A percentile compares a stretch with the other conserved stretches of the same genome.
These are phyloP conservation scores for Chaetodon auriga DNA, from an alignment of 2,113 vertebrate species.

Conservation along the genomic window DNA sequence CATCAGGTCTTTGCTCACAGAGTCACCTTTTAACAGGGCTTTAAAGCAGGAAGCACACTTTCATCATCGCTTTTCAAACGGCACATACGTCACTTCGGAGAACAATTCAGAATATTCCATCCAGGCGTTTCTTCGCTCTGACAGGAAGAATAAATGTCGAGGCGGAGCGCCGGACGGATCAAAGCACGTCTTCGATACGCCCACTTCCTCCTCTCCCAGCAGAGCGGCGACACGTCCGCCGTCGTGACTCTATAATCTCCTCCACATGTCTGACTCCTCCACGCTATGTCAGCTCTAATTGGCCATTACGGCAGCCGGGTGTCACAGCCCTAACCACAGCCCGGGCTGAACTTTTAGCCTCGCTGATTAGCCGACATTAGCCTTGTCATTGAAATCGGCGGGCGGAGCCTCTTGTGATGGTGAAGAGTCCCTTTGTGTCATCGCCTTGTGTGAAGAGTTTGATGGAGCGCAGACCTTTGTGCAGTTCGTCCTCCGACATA, in stretches of 20 bases:
- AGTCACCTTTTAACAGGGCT: neutral
- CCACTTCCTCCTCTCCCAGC: constrained; percentile 24
- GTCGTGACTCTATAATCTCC: constrained; percentile 42
- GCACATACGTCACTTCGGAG: neutral
- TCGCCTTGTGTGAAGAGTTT: neutral
- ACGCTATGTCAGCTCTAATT: constrained; percentile 58
- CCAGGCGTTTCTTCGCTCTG: neutral
- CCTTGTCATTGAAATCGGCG: constrained; percentile 8
- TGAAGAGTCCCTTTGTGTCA: neutral
- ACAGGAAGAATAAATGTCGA: constrained; percentile 7
- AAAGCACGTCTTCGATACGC: constrained; percentile 4
- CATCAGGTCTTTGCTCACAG: neutral
- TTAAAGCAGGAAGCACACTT: neutral
- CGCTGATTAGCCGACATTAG: constrained; percentile 46
- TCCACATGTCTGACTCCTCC: constrained; percentile 35
- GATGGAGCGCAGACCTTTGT: constrained; percentile 9
- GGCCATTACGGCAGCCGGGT: constrained; percentile 51
- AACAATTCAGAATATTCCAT: neutral
- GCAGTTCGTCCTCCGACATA: neutral
- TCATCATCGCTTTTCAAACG: neutral
- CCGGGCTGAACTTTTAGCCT: constrained; percentile 35
- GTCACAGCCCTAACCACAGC: neutral
- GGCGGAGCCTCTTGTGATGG: neutral
- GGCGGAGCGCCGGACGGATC: constrained; percentile 12
- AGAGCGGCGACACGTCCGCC: constrained; percentile 4